Conservation (phyloP, 2,113 vertebrate genomes). For the Bos taurus region ARS-UCD2.0 NC_037351.1:50785501-50786000, state of each 20-base stretch:
- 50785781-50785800: not conserved
- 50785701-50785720: not conserved
- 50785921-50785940: not conserved
- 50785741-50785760: not conserved
- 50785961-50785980: not conserved
- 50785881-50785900: not conserved
- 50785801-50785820: not conserved
- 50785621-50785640: not conserved
- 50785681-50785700: not conserved
- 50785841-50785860: not conserved
- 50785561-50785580: not conserved
- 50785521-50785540: not conserved
- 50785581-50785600: not conserved
- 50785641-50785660: not conserved
- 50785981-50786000: not conserved
- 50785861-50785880: not conserved
- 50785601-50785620: not conserved
- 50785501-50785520: conserved; percentile 4
- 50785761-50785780: not conserved
- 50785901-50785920: not conserved
- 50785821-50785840: not conserved
- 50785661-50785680: not conserved
- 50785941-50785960: not conserved
- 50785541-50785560: not conserved
- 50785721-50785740: not conserved